These are phyloP conservation scores for Osmerus mordax DNA, from an alignment of 2,113 vertebrate genomes.

Conservation along the genomic window DNA sequence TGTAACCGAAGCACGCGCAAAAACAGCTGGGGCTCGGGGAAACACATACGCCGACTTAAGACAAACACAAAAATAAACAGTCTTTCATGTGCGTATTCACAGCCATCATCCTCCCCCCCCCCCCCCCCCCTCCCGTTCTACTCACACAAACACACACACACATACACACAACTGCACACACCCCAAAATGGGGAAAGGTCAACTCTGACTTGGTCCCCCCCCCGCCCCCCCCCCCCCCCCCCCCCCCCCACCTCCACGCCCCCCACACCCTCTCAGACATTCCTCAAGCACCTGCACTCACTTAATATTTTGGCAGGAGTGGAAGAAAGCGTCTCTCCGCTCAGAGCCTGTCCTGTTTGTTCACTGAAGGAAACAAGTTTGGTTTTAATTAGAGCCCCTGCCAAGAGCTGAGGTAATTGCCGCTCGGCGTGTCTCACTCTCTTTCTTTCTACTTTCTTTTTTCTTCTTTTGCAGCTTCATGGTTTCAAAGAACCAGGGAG, in stretches of 20 bases:
- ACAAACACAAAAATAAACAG: conserved; percentile 58
- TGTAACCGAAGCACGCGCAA: conserved; percentile 50
- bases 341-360: conserved; percentile 76
- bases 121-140: no score
- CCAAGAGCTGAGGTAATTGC: conserved; percentile 75
- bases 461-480: conserved; percentile 37
- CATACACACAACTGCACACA: conserved; percentile 21
- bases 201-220: conserved; percentile 18
- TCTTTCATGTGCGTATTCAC: conserved; percentile 9
- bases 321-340: conserved; percentile 62
- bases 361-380: conserved; percentile 77
- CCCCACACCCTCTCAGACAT: conserved; percentile 68
- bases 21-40: conserved; percentile 44
- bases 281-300: conserved; percentile 85
- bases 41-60: conserved; percentile 32
- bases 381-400: conserved; percentile 83
- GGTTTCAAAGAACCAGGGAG: conserved; percentile 33
- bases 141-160: conserved; percentile 28
- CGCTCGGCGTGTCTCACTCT: conserved; percentile 49
- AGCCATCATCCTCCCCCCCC: no score
- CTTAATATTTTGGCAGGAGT: conserved; percentile 75
- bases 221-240: background rate
- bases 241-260: conserved; percentile 14
- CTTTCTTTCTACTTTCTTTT: conserved; percentile 31
- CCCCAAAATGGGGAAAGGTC: conserved; percentile 12